Evolutionary conservation across 2,797 vertebrate genomes (phyloP), one percentile per base, ranked within the genome.

Genomic region (Enteromius anoplus): DNA sequence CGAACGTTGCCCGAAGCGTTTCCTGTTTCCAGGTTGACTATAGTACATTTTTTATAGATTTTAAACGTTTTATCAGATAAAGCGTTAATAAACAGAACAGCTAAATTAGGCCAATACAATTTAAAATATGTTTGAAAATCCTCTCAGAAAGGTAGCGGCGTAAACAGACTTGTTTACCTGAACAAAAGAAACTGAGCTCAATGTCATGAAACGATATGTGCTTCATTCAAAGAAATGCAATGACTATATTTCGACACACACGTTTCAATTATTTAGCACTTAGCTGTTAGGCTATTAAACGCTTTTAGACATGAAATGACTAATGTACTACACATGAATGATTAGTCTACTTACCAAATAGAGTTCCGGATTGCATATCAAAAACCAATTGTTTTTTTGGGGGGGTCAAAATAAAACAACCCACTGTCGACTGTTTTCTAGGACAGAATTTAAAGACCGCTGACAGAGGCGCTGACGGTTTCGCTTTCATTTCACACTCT

Each of bases 401-500:
- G 26, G 26, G 26, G 26, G 26, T 26, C 37, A 40, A 40, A 40
- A 14, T 64, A 21, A 12, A 15, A 45, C 42, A 15, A 45, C 42
- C 3, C 34, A 32, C 8, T 10, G 21, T n/a, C 17, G 10, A 70
- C 55, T 0, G n/a, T 15, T 29, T n/a, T 6, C 17, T 4, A 2
- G 60, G 60, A 64, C 14, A 17, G 10, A 19, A 6, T 15, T 53
- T 51, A 15, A 69, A 26, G 6, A 42, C 7, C 8, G 26, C 42
- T 11, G 26, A 26, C 26, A 26, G 19, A 5, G n/a, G 32, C 26
- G 3, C n/a, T 58, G 66, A 55, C 14, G 0, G 19, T 81, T 81
- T 81, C 79, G n/a, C 4, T 78, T 78, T 78, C 76, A 14, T 78
- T 81, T 78, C 60, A 49, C 19, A 11, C 9, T 49, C 42, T 42